These are phyloP conservation scores for Dicyrtoma fusca DNA, from an alignment of 2,888 invertebrate species.

Conservation along the genomic window DNA sequence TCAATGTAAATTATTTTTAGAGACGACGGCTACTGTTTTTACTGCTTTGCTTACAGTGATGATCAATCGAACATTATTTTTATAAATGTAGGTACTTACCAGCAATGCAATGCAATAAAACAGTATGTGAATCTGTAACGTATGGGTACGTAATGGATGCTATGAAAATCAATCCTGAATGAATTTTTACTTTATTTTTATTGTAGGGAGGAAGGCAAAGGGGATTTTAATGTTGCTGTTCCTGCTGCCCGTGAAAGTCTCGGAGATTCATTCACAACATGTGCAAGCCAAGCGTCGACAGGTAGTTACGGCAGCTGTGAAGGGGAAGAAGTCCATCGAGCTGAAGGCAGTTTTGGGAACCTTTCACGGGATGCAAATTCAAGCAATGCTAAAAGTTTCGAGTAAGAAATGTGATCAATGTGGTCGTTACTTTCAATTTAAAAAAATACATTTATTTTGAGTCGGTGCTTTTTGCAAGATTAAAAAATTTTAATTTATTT, in stretches of 20 bases:
- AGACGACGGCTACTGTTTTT: too few relatives aligned
- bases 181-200: neutral
- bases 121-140: too few relatives aligned
- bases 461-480: neutral
- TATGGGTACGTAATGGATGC: too few relatives aligned
- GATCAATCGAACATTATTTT: too few relatives aligned
- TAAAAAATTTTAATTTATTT: neutral
- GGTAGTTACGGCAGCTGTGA: slow-evolving; percentile 9
- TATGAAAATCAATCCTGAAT: too few relatives aligned
- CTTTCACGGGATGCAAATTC: slow-evolving; percentile 14
- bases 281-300: neutral
- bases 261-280: slow-evolving; percentile 22
- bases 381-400: slow-evolving; percentile 8
- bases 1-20: too few relatives aligned
- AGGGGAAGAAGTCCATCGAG: neutral
- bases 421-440: neutral
- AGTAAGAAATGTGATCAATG: neutral
- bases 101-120: too few relatives aligned
- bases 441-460: neutral
- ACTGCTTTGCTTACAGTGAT: too few relatives aligned
- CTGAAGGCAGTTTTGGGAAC: neutral
- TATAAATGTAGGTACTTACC: too few relatives aligned
- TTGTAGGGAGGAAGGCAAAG: too few relatives aligned
- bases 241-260: neutral
- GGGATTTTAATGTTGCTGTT: neutral